A percentile compares a stretch with the other conserved stretches of the same genome.
Conservation (phyloP, 2,888 invertebrate species). For the Ophion ellenae region DNA sequence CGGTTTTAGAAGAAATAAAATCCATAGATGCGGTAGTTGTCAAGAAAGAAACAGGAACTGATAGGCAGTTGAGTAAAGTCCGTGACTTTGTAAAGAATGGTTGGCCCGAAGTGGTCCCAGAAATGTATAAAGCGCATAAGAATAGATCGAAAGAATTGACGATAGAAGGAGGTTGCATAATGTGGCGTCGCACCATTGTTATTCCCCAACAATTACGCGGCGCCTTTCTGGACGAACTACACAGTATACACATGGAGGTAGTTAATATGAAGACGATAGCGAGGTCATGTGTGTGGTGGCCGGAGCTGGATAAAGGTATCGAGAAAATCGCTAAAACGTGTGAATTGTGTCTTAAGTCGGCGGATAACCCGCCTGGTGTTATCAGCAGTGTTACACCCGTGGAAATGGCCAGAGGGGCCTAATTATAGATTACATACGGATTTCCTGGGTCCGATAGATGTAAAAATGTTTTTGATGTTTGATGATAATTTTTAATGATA, state of each 20-base stretch:
- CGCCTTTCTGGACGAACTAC: neutral
- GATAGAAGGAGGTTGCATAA: neutral
- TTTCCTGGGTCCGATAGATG: neutral
- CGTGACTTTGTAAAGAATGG: conserved; percentile 16
- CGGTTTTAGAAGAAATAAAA: conserved; percentile 15
- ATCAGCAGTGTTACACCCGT: neutral
- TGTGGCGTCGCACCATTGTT: neutral
- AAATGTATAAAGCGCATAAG: conserved; percentile 9
- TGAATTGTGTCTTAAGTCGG: neutral
- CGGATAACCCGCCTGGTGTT: conserved; percentile 4
- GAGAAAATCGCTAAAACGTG: conserved; percentile 2
- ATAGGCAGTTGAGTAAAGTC: conserved; percentile 18
- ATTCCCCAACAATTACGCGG: neutral
- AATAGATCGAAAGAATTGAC: conserved; percentile 16
- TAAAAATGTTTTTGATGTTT: neutral
- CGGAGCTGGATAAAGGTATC: neutral
- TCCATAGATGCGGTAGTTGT: conserved; percentile 1
- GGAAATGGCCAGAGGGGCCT: conserved; percentile 10
- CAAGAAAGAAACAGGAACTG: neutral
- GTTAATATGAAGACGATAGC: conserved; percentile 8
- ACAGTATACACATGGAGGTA: neutral
- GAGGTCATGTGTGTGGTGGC: conserved; percentile 14
- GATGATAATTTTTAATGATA: too few relatives aligned
- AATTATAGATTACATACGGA: neutral
- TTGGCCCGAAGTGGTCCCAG: conserved; percentile 19